phyloP scores from a whole-genome alignment of 2,113 vertebrate genomes.

The Charina bottae region DNA sequence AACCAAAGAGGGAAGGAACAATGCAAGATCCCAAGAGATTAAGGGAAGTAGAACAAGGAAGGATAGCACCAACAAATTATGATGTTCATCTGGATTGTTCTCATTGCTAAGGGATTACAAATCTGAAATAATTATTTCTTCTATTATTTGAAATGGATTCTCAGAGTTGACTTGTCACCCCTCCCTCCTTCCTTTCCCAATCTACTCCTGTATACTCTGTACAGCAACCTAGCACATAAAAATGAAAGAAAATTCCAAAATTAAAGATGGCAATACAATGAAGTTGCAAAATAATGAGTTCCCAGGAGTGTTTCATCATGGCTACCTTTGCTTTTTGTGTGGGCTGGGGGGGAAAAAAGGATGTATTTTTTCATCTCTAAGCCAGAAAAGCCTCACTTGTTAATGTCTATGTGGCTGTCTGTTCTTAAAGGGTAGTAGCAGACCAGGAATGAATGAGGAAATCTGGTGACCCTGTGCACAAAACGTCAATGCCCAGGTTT shows the following conservation, averaged over 20 bases:
- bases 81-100: neutral
- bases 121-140: neutral
- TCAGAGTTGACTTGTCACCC: neutral
- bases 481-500: neutral
- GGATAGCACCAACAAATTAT: neutral
- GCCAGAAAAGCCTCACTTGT: neutral
- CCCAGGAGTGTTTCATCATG: neutral
- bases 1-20: neutral
- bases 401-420: neutral
- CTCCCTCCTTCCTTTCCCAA: neutral
- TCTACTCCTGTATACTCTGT: neutral
- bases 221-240: neutral
- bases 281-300: neutral
- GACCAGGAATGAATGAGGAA: neutral
- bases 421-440: neutral
- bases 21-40: neutral
- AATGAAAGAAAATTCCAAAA: neutral
- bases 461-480: neutral
- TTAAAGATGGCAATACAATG: neutral
- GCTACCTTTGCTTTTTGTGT: neutral
- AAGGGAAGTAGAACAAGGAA: neutral
- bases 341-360: too few relatives aligned
- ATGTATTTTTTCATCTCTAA: neutral
- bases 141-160: neutral
- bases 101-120: neutral